Conservation (phyloP, 2,797 vertebrate species). For the Botia almorhae region DNA sequence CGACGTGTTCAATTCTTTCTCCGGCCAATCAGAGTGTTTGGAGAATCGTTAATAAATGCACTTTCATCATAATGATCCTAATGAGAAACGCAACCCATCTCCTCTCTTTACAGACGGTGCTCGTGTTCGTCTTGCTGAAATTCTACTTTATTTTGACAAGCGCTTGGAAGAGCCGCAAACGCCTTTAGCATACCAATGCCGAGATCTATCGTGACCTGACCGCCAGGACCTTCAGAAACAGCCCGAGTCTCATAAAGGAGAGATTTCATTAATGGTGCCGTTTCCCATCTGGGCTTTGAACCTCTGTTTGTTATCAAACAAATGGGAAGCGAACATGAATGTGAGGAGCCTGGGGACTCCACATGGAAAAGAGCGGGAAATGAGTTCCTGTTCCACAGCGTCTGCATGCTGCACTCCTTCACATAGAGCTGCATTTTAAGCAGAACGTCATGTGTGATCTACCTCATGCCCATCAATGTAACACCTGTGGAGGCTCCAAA, state of each 20-base stretch:
- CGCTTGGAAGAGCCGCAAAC: slow-evolving; percentile 36
- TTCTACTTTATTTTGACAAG: slow-evolving; percentile 65
- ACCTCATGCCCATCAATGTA: slow-evolving; percentile 45
- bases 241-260: slow-evolving; percentile 52
- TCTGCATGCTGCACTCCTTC: slow-evolving; percentile 49
- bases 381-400: slow-evolving; percentile 62
- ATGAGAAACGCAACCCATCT: slow-evolving; percentile 62
- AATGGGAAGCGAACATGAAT: slow-evolving; percentile 65
- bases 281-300: slow-evolving; percentile 63
- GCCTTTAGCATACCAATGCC: slow-evolving; percentile 49
- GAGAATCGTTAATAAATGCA: slow-evolving; percentile 57
- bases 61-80: slow-evolving; percentile 65
- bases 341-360: slow-evolving; percentile 52
- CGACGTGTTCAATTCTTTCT: slow-evolving; percentile 3
- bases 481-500: slow-evolving; percentile 46
- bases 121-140: slow-evolving; percentile 50
- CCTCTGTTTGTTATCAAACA: slow-evolving; percentile 69
- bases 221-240: slow-evolving; percentile 45
- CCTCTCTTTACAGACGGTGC: slow-evolving; percentile 48
- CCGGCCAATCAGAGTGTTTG: slow-evolving; percentile 8
- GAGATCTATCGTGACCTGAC: slow-evolving; percentile 58
- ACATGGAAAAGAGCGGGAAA: slow-evolving; percentile 58
- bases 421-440: slow-evolving; percentile 60
- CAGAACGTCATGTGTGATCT: slow-evolving; percentile 53
- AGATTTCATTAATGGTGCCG: slow-evolving; percentile 60